Evolutionary conservation across 37 sponge, comb jelly and placozoan genomes (phyloP), one percentile per base, ranked within the genome.

Genomic region (Chondrilla cf. caribensis): DNA sequence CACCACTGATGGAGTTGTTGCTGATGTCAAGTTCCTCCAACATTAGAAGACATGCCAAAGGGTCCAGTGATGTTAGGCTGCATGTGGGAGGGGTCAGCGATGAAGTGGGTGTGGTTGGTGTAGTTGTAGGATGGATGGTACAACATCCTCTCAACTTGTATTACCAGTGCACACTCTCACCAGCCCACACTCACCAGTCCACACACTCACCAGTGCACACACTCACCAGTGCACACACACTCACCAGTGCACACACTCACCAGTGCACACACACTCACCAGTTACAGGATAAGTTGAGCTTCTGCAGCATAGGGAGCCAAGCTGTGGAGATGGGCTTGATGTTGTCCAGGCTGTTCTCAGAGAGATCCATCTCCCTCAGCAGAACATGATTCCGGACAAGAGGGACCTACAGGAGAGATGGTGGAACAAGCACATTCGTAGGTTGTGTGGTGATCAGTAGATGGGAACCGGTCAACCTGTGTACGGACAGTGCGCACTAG

Each of bases 221-320:
- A 6, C 64, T 26, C 64, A 5, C 24, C 29, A 17, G 19, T 60
- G 29, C 64, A 60, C 19, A 60, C 64, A 6, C 64, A 7, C 6
- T 22, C 64, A 60, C 64, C 29, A 7, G 29, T 5, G 6, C 19
- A 22, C 64, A 9, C 64, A 6, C 5, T 22, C 64, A 22, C 24
- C 28, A 21, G 64, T 15, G 5, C 26, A 57, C 75, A 84, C 26
- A n/a, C 0, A n/a, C 81, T 71, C 11, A 91, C 91, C 91, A 87
- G 70, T 91, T 91, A 28, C 83, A 83, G 38, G 91, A 79, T 8
- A 91, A 70, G 7, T 79, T 58, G 47, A 91, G 85, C 6, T 79
- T 91, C 71, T 87, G 87, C 0, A 91, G 91, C 9, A 81, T 78
- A 42, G 91, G 91, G 24, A 91, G 79, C 91, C 91, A 91, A 2